These are phyloP conservation scores for Halcyon malimbica DNA, from an alignment of 2,113 vertebrate species.

Conservation along the genomic window DNA sequence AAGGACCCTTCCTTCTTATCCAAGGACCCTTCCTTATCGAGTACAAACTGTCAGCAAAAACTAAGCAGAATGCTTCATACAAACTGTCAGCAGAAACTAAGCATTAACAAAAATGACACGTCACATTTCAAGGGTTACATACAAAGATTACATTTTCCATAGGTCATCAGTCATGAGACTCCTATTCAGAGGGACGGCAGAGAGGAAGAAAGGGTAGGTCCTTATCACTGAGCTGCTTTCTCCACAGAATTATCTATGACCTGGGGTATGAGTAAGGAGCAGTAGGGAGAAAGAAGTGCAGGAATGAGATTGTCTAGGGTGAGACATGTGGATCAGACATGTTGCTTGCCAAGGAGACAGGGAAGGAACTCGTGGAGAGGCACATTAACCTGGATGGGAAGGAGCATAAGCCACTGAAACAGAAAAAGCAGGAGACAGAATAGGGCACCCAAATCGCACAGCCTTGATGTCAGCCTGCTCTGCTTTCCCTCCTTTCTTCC, in stretches of 20 bases:
- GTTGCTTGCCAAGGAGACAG: neutral
- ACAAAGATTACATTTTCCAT: too few species aligned
- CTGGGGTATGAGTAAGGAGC: neutral
- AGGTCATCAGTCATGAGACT: too few species aligned
- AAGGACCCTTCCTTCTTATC: too few species aligned
- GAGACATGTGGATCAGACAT: neutral
- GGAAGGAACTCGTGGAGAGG: neutral
- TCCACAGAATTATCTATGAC: neutral
- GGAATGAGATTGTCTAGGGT: neutral
- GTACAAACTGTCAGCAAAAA: too few species aligned
- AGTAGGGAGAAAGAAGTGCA: neutral
- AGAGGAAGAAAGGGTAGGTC: neutral
- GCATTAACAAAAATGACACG: too few species aligned
- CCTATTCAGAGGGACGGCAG: accelerated
- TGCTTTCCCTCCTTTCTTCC: neutral
- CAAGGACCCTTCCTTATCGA: too few species aligned
- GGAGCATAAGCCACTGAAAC: neutral
- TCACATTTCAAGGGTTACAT: too few species aligned
- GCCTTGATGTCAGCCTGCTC: neutral
- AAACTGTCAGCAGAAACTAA: too few species aligned
- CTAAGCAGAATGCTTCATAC: too few species aligned
- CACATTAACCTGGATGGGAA: neutral
- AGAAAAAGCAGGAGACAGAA: neutral
- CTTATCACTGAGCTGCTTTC: neutral
- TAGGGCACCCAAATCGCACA: neutral